phyloP scores from a whole-genome alignment of 2,888 invertebrate genomes.

The Tuberolachnus salignus region DNA sequence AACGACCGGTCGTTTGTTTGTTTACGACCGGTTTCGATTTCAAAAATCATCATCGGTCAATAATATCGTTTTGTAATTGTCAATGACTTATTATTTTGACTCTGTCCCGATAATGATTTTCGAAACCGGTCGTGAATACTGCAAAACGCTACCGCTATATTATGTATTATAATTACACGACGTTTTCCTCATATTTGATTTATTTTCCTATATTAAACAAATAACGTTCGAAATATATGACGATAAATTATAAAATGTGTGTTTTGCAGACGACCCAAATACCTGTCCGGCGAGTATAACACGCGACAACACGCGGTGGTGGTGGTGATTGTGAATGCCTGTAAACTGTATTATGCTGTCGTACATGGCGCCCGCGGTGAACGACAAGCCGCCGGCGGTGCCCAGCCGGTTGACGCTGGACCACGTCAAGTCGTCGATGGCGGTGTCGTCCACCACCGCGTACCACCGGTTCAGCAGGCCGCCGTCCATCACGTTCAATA shows the following conservation, averaged over 20 bases:
- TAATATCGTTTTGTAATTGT: too few species aligned
- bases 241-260: too few species aligned
- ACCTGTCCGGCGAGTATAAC: neutral
- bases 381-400: slow-evolving; percentile 75
- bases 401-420: slow-evolving; percentile 60
- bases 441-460: slow-evolving; percentile 61
- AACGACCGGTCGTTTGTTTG: too few species aligned
- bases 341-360: slow-evolving; percentile 69
- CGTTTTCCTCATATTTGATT: too few species aligned
- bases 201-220: too few species aligned
- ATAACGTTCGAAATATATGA: too few species aligned
- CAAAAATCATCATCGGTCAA: too few species aligned
- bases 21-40: too few species aligned
- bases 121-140: too few species aligned
- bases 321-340: slow-evolving; percentile 9
- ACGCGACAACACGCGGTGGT: neutral
- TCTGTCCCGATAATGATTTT: neutral
- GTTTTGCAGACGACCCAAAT: slow-evolving; percentile 3
- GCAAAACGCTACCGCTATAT: too few species aligned
- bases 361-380: slow-evolving; percentile 72
- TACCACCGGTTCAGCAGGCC: slow-evolving; percentile 67
- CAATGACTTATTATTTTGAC: too few species aligned
- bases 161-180: too few species aligned
- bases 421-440: slow-evolving; percentile 36
- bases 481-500: slow-evolving; percentile 63